Evolutionary conservation across 1,140 invertebrate species (phyloP), one percentile per base, ranked within the genome.

Genomic region (Drosophila nasuta): DNA sequence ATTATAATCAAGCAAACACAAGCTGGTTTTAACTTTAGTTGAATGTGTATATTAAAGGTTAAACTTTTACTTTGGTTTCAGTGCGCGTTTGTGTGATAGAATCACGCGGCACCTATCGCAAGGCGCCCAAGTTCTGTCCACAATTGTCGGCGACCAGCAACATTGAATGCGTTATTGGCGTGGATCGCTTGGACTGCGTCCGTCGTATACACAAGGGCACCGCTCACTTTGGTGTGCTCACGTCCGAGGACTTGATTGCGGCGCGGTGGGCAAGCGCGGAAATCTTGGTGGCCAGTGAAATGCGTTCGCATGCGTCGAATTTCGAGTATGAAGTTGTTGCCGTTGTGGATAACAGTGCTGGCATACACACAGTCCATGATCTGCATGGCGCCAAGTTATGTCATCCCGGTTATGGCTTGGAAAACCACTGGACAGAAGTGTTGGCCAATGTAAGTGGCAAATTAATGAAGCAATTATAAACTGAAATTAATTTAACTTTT

Each of bases 221-320:
- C 8, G 97, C 96, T 7, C 97, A 98, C 92, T 96, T 98, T 80
- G 96, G 96, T 1, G 95, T 97, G 1, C 94, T 97, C 71, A 96
- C 96, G 70, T 95, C 97, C 0, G 97, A 97, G 92, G 97, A 97
- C 93, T 93, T 97, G 46, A 93, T 97, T 17, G 95, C 96, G 1
- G 96, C 96, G 6, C 94, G 94, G 7, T 95, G 95, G 94, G 94
- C 94, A 6, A 93, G 95, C 76, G 93, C 95, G 0, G 94, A 96
- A 66, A 93, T 96, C 28, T 91, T 96, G 56, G 93, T 96, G 30
- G 96, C 95, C 7, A 95, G 96, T 65, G 95, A 97, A 91, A 67
- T 97, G 45, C 93, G 94, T 69, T 93, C 93, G 25, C 92, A 93
- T 56, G 72, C 93, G 3, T 91, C 94, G 6, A 83, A 93, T 2